phyloP scores from a whole-genome alignment of 2,797 vertebrate species.

The Sitta carolinensis region DNA sequence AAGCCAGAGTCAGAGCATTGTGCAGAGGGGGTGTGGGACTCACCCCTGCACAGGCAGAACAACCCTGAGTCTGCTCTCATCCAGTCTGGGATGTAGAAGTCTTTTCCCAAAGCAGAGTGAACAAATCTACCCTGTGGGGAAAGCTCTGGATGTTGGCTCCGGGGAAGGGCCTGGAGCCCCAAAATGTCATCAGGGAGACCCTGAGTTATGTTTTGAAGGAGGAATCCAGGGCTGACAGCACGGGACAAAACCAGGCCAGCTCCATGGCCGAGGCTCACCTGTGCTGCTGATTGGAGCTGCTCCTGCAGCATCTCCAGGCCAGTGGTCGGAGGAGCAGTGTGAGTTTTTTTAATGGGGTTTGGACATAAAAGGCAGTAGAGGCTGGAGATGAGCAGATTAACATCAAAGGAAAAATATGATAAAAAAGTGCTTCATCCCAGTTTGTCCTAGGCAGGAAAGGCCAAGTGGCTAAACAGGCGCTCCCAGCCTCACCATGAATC shows the following conservation, averaged over 20 bases:
- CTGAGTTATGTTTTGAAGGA: fast-evolving
- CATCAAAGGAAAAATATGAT: not conserved
- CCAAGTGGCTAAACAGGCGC: not conserved
- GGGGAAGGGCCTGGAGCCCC: not conserved
- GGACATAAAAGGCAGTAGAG: not conserved
- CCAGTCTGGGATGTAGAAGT: fast-evolving
- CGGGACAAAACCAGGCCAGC: not conserved
- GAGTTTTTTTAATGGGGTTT: not conserved
- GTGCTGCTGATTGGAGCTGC: not conserved
- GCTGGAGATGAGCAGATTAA: not conserved
- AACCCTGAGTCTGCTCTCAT: not conserved
- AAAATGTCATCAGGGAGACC: fast-evolving
- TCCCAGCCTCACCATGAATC: not conserved
- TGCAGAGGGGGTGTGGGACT: not conserved
- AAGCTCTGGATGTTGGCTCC: not conserved
- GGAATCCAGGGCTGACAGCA: fast-evolving
- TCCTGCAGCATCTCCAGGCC: not conserved
- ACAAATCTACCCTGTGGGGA: not conserved
- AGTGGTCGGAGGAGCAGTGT: fast-evolving
- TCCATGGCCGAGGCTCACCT: not conserved
- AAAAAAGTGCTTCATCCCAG: fast-evolving
- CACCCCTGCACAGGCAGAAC: not conserved
- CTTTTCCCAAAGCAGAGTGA: not conserved
- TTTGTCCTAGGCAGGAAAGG: not conserved
- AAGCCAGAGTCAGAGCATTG: fast-evolving